Evolutionary conservation across 2,888 invertebrate species (phyloP), one percentile per base, ranked within the genome.

Genomic region (Callyntrura guangdongensis): DNA sequence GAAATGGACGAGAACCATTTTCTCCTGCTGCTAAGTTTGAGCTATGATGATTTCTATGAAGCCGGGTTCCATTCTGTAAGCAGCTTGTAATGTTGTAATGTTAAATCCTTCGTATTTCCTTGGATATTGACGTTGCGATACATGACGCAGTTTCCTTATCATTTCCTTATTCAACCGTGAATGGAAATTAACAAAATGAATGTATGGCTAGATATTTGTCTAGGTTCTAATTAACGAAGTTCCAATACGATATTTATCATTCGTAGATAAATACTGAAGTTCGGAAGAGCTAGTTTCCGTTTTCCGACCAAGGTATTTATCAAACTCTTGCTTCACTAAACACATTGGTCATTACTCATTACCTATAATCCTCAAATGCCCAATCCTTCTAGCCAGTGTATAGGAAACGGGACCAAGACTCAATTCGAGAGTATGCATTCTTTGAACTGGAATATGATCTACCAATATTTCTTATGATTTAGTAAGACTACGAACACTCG

Each of bases 261-360:
- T 5, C 53, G 36, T 4, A 36, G 36, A 36, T 36, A 36, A 6
- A 36, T 36, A 6, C 3, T 36, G 36, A 6, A 36, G 8, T 49
- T 11, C 11, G 49, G 49, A 49, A 49, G 11, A 36, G 36, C 36
- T 36, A 36, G 36, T 6, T 2, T 53, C 5, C 20, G 20, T 64
- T 64, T 25, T 11, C 25, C 27, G 25, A 27, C 27, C 27, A 14
- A 36, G 36, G 36, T 36, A 67, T 67, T 67, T 67, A 67, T 67
- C 67, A 67, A 67, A 25, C 27, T 67, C 25, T 12, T 67, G 67
- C 67, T 14, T 67, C 27, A 67, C 14, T 67, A 27, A 67, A 27
- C 67, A 36, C 67, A 67, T 67, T 67, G 27, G 25, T 27, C 67
- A 12, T 27, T 27, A 1, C 67, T 27, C 67, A 12, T 27, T 27